These are phyloP conservation scores for Polyodon spathula DNA, from an alignment of 2,113 vertebrate genomes.

Conservation along the genomic window DNA sequence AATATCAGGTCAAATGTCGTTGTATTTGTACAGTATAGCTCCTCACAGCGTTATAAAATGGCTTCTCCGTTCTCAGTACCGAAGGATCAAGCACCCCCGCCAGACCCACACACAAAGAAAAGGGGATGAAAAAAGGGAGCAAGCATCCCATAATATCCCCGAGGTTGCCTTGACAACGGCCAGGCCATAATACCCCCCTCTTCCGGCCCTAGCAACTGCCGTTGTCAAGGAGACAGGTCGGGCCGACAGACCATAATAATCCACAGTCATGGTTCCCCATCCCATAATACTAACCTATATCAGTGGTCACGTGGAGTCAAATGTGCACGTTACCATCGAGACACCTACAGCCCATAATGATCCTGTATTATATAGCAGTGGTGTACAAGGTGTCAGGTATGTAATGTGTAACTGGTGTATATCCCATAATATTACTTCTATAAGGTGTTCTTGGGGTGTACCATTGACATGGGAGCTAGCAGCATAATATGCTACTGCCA, in stretches of 20 bases:
- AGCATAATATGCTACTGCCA: too few species aligned
- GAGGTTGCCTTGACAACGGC: slow-evolving; percentile 69
- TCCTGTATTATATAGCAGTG: too few species aligned
- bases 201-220: slow-evolving; percentile 61
- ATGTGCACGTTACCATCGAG: slow-evolving; percentile 58
- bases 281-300: slow-evolving; percentile 60
- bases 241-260: slow-evolving; percentile 29
- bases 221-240: slow-evolving; percentile 59
- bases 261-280: slow-evolving; percentile 28
- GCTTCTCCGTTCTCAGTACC: slow-evolving; percentile 41
- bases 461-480: slow-evolving; percentile 50
- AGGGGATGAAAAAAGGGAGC: slow-evolving; percentile 52
- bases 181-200: slow-evolving; percentile 69
- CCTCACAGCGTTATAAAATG: background rate
- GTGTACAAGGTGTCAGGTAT: too few species aligned
- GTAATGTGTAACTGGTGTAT: too few species aligned
- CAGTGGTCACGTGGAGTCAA: slow-evolving; percentile 49
- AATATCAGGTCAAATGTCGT: too few species aligned
- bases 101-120: slow-evolving; percentile 72
- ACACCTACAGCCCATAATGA: slow-evolving; percentile 40
- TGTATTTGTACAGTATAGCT: too few species aligned
- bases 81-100: slow-evolving; percentile 47
- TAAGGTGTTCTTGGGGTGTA: too few species aligned
- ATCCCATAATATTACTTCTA: slow-evolving; percentile 47
- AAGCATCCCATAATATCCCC: slow-evolving; percentile 79